Conservation (phyloP, 2,113 vertebrate genomes). For the Pterocles orientalis region DNA sequence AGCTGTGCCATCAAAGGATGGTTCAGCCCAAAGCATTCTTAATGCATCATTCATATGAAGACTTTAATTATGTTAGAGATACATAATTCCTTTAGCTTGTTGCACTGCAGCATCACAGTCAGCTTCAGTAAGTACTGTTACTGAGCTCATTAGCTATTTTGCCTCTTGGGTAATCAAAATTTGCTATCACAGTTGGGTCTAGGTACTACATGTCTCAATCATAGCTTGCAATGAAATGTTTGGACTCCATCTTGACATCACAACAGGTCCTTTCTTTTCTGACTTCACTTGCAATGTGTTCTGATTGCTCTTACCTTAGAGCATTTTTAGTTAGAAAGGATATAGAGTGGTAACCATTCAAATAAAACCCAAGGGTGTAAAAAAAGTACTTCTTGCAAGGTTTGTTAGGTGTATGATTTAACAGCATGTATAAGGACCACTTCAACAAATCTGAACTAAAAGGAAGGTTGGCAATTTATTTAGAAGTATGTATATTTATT, state of each 20-base stretch:
- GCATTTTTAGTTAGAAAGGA: not conserved
- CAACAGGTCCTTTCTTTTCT: not conserved
- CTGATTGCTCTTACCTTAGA: not conserved
- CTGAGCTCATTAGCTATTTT: not conserved
- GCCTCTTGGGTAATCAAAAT: not conserved
- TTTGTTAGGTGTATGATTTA: not conserved
- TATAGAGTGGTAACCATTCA: not conserved
- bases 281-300: not conserved
- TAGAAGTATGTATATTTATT: not conserved
- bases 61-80: not conserved
- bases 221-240: not conserved
- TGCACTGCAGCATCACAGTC: not conserved
- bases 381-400: not conserved
- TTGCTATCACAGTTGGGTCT: not conserved
- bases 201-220: not conserved
- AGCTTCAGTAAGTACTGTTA: not conserved
- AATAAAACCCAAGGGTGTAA: not conserved
- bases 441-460: not conserved
- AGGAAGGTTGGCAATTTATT: not conserved
- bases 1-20: not conserved
- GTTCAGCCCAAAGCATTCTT: not conserved
- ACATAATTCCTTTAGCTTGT: not conserved
- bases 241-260: not conserved
- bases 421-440: not conserved
- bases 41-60: not conserved